Conservation (phyloP, 2,888 invertebrate genomes). For the Lissocephala sabroskyi region DNA sequence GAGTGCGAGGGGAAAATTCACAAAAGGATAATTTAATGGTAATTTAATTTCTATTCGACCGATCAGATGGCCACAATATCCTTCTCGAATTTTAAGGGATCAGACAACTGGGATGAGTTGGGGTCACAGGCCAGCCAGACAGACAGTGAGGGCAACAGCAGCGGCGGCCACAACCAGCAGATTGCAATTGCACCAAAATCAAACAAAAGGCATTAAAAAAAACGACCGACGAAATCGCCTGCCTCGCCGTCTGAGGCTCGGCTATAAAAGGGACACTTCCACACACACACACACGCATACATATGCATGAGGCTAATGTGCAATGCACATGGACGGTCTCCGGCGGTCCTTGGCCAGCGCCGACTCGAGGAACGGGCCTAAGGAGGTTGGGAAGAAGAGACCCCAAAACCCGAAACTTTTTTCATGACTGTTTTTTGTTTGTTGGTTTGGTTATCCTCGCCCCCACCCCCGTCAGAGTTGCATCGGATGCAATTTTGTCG, state of each 20-base stretch:
- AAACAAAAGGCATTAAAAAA: conserved; percentile 50
- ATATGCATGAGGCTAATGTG: conserved; percentile 47
- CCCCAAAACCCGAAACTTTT: conserved; percentile 40
- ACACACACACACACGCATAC: conserved; percentile 32
- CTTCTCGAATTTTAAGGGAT: no score
- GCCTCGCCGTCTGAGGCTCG: conserved; percentile 28
- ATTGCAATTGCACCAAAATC: conserved; percentile 63
- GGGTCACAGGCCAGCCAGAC: not conserved
- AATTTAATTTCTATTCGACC: no score
- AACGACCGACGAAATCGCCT: conserved; percentile 17
- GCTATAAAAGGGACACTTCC: conserved; percentile 60
- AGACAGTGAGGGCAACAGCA: no score
- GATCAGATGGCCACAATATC: no score
- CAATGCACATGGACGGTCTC: conserved; percentile 53
- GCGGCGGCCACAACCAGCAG: conserved; percentile 36
- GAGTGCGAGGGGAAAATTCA: conserved; percentile 1
- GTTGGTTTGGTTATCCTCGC: not conserved
- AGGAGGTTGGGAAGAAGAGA: not conserved
- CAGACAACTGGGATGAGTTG: no score
- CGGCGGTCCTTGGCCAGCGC: conserved; percentile 8
- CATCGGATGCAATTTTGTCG: conserved; percentile 57
- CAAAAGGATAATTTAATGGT: no score
- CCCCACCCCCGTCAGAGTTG: conserved; percentile 37
- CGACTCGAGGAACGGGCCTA: conserved; percentile 4
- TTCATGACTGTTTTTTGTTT: conserved; percentile 63